phyloP scores from a whole-genome alignment of 92 coral and sea anemone species.

The Palythoa heliodiscus region DNA sequence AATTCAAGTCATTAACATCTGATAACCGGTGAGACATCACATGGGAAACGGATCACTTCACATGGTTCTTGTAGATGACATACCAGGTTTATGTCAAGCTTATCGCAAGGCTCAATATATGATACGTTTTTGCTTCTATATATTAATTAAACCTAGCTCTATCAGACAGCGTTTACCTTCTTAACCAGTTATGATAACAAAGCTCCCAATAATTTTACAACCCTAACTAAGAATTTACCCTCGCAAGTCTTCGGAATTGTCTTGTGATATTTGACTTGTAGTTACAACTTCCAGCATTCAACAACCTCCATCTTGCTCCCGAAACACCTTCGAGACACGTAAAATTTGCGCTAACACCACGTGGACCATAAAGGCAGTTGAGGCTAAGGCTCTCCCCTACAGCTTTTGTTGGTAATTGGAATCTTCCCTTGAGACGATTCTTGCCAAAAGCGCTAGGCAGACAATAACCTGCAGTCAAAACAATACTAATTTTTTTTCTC shows the following conservation, averaged over 20 bases:
- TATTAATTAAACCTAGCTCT: no score
- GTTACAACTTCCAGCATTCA: not conserved
- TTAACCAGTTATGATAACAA: no score
- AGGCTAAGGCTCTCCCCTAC: not conserved
- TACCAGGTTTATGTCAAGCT: no score
- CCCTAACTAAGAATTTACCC: not conserved
- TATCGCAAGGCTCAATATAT: no score
- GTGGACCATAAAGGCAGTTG: slow-evolving; percentile 13
- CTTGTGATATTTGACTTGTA: slow-evolving; percentile 20
- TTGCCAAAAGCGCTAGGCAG: not conserved
- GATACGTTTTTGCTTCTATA: no score
- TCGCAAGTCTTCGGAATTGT: slow-evolving; percentile 2
- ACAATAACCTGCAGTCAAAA: not conserved
- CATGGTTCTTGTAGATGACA: no score
- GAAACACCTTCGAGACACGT: not conserved
- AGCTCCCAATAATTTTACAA: not conserved
- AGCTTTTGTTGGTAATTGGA: not conserved
- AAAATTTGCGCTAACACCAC: not conserved
- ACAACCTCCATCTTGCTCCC: slow-evolving; percentile 10
- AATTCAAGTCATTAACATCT: no score
- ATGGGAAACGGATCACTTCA: no score
- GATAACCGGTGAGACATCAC: no score
- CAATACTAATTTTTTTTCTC: not conserved
- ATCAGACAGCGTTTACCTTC: not conserved
- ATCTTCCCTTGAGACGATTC: not conserved